Evolutionary conservation across 2,797 vertebrate genomes (phyloP), one percentile per base, ranked within the genome.

Genomic region (Lycodopsis pacificus): DNA sequence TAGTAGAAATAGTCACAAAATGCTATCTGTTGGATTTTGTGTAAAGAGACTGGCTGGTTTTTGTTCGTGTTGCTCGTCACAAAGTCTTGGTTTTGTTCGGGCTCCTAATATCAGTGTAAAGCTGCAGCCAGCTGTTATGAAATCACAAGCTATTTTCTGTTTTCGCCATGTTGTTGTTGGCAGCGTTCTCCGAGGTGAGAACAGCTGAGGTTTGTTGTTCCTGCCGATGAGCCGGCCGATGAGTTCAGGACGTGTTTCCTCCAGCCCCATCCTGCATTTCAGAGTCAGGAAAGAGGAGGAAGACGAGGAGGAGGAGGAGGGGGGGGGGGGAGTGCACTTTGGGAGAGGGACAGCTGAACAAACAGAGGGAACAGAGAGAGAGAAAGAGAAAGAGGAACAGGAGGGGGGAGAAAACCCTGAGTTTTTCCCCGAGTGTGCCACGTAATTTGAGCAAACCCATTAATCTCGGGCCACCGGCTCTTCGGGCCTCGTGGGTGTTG

Each of bases 321-420:
- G 27, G 27, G 27, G 27, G 27, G 17, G 20, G n/a, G n/a, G n/a
- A n/a, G 36, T 14, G 59, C 15, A 73, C 12, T 51, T 32, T 53
- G 78, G 82, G 67, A 9, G 82, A 62, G 83, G 72, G 83, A 85
- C 92, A 89, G 87, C 87, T 90, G 91, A 85, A 84, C 86, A 92
- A 91, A 92, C 86, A 92, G 81, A 81, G 82, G 4, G 48, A 65
- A 51, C 12, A 70, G 53, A 63, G 63, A 57, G 32, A 54, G 65
- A 64, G 77, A 44, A 14, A 44, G 30, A 38, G 12, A 42, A 10
- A 54, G 34, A 14, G 25, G 27, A 57, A 53, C 25, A 6, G 15
- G 40, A 36, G 61, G 65, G 62, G 64, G 67, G 70, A 42, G 58
- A 36, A 69, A 54, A 19, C 42, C 65, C 57, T 1, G 58, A 73